Evolutionary conservation across 1,140 invertebrate genomes (phyloP), one percentile per base, ranked within the genome.

Genomic region (Mercenaria mercenaria): DNA sequence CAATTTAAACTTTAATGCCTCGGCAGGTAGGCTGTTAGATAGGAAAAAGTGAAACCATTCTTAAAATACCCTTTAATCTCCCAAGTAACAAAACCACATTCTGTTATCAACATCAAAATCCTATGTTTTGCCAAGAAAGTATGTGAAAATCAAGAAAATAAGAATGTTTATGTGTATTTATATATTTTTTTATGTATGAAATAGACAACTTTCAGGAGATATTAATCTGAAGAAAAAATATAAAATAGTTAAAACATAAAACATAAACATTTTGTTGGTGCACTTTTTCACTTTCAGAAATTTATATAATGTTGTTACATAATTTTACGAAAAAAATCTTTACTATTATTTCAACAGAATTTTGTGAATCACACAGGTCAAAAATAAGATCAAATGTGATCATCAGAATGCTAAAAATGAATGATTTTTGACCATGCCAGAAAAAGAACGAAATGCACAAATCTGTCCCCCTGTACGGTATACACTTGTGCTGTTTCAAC

Each of bases 61-160:
- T 59, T 59, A n/a, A 59, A 59, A 20, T 59, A 59, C 6, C 20
- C 34, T 39, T 26, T 29, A 64, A 64, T 64, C 59, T 29, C 26
- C 43, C 15, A 6, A 29, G 59, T 11, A 10, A 72, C 32, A 72
- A 72, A 39, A 20, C 32, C 67, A 23, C 67, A 39, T 39, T 41
- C 67, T 72, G 67, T 72, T 72, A 39, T 72, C 34, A 6, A 72
- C 11, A 39, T 20, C 29, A 1, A 20, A 39, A 72, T 72, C 67
- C 20, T 39, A 37, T 72, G 67, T 72, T 72, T 72, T 39, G 67
- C 67, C 67, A 72, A 72, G 67, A 72, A 72, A 72, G 39, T 72
- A 72, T 72, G 67, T 72, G 67, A 72, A 39, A 20, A 72, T 39
- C 67, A 37, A 29, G 67, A 72, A 37, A 47, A 37, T 32, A 15